These are phyloP conservation scores for Limanda limanda DNA, from an alignment of 2,113 vertebrate genomes.

Conservation along the genomic window DNA sequence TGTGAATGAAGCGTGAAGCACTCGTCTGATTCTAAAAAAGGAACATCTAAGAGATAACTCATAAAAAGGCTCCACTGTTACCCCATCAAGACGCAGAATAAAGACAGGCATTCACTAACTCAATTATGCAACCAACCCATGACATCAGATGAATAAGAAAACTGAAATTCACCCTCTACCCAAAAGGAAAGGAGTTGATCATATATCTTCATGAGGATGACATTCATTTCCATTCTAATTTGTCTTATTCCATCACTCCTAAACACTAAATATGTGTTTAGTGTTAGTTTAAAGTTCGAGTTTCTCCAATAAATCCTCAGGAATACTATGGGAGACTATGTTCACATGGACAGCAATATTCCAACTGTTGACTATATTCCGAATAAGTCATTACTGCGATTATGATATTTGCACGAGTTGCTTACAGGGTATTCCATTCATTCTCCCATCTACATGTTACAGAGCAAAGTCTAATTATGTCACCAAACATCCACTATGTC, in stretches of 20 bases:
- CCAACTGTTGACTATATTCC: no score
- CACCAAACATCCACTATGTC: no score
- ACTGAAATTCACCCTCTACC: background rate
- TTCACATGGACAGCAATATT: no score
- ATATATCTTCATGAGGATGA: background rate
- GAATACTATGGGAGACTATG: background rate
- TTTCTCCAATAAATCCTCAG: background rate
- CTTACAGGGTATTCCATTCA: no score
- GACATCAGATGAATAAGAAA: conserved; percentile 8
- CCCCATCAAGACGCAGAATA: conserved; percentile 19
- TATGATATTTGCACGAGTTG: no score
- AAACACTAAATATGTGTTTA: no score
- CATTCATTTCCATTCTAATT: conserved; percentile 7
- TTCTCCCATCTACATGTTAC: no score
- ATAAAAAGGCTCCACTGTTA: conserved; percentile 43
- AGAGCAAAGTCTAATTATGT: no score
- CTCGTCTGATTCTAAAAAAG: conserved; percentile 14
- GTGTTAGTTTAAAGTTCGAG: no score
- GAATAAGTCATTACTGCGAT: no score
- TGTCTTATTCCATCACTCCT: no score
- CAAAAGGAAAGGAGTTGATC: conserved; percentile 28
- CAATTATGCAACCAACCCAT: conserved; percentile 43
- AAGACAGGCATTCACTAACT: conserved; percentile 23
- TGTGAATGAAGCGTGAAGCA: background rate
- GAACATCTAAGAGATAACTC: conserved; percentile 24